A percentile compares a stretch with the other conserved stretches of the same genome.
Conservation (phyloP, 2,888 invertebrate genomes). For the Platycheirus rosarum region DNA sequence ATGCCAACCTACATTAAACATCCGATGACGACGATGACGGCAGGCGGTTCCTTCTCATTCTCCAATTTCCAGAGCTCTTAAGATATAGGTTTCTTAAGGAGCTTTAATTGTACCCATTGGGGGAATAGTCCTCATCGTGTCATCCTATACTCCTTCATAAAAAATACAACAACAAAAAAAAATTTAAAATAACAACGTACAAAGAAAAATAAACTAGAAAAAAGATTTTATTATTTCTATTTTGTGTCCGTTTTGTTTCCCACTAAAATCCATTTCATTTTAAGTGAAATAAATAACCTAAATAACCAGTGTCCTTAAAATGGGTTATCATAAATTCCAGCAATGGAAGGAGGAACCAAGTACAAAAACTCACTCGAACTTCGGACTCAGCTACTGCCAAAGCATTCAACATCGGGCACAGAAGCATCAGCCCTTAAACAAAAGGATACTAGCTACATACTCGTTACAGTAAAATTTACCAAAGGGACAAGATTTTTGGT, state of each 20-base stretch:
- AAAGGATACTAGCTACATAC: slow-evolving; percentile 58
- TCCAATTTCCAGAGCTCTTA: slow-evolving; percentile 9
- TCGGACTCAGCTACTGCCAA: slow-evolving; percentile 3
- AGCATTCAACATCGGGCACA: not conserved
- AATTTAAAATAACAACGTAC: not conserved
- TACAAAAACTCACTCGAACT: slow-evolving; percentile 5
- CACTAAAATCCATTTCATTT: slow-evolving; percentile 73
- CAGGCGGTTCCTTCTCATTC: slow-evolving; percentile 12
- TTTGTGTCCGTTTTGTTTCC: slow-evolving; percentile 69
- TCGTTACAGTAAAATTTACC: slow-evolving; percentile 69
- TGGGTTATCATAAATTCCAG: slow-evolving; percentile 71
- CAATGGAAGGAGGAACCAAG: slow-evolving; percentile 9
- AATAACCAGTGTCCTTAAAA: slow-evolving; percentile 73
- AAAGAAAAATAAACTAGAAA: slow-evolving; percentile 34
- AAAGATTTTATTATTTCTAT: slow-evolving; percentile 69
- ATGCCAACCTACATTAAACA: slow-evolving; percentile 64
- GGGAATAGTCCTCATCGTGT: slow-evolving; percentile 52
- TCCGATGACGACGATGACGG: slow-evolving; percentile 47
- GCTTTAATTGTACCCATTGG: slow-evolving; percentile 73
- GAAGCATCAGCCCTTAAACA: slow-evolving; percentile 46
- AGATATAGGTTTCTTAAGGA: slow-evolving; percentile 71
- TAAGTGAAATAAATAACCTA: slow-evolving; percentile 74
- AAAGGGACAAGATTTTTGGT: slow-evolving; percentile 73
- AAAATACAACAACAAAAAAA: slow-evolving; percentile 9
- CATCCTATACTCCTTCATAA: slow-evolving; percentile 44